A percentile compares a stretch with the other conserved stretches of the same genome.
These are phyloP conservation scores for Oreochromis tanganicae DNA, from an alignment of 2,113 vertebrate species.

Conservation along the genomic window DNA sequence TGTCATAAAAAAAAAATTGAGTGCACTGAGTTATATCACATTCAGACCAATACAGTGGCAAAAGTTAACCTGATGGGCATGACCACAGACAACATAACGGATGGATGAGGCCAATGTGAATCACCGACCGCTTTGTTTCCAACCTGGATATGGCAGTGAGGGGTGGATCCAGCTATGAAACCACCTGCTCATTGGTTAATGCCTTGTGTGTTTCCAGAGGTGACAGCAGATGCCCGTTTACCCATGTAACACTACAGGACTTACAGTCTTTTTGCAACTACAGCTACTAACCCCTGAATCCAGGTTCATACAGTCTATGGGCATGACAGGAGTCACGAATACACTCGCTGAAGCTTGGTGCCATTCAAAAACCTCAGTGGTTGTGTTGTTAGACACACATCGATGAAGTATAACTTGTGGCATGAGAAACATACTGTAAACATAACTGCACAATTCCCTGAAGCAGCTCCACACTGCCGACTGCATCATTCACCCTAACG, in stretches of 20 bases:
- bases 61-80: neutral
- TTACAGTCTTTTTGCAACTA: neutral
- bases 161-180: neutral
- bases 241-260: neutral
- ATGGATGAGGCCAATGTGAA: neutral
- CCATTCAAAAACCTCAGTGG: neutral
- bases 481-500: neutral
- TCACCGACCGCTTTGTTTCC: neutral
- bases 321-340: neutral
- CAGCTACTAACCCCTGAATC: neutral
- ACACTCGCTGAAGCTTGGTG: neutral
- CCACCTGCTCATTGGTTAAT: neutral
- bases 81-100: neutral
- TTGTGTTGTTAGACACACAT: neutral
- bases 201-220: neutral
- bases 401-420: neutral
- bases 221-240: neutral
- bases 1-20: neutral
- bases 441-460: neutral
- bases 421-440: neutral
- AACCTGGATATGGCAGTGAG: neutral
- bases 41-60: neutral
- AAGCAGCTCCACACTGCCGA: neutral
- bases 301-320: rapidly evolving
- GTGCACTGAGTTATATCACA: neutral